These are phyloP conservation scores for Sepioteuthis lessoniana DNA, from an alignment of 2,888 invertebrate genomes.

Conservation along the genomic window DNA sequence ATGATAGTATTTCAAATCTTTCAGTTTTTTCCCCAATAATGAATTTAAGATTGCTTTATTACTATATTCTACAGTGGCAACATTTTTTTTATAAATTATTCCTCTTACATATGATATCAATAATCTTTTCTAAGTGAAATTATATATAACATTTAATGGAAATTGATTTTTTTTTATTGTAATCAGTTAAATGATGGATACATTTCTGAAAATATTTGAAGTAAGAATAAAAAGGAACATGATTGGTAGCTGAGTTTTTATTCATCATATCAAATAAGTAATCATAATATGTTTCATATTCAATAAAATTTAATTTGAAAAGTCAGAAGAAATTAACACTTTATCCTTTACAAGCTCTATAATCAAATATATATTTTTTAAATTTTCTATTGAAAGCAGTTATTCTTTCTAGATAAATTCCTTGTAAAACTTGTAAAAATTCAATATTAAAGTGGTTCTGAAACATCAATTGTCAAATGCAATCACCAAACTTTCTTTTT, in stretches of 20 bases:
- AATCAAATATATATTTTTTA: neutral
- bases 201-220: neutral
- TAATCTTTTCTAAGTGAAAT: neutral
- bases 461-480: slow-evolving; percentile 33
- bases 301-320: neutral
- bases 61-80: neutral
- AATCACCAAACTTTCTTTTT: slow-evolving; percentile 23
- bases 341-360: neutral
- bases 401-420: neutral
- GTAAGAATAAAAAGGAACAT: neutral
- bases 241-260: neutral
- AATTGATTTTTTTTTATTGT: neutral
- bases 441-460: neutral
- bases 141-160: neutral
- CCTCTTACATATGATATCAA: too few relatives aligned
- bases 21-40: neutral
- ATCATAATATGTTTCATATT: too few relatives aligned
- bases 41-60: neutral
- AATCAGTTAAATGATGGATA: neutral
- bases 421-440: neutral
- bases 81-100: too few relatives aligned
- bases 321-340: neutral
- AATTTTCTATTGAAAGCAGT: neutral
- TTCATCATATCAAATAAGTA: neutral
- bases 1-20: neutral